These are phyloP conservation scores for Castor canadensis DNA, from an alignment of 2,113 vertebrate genomes.

Conservation along the genomic window DNA sequence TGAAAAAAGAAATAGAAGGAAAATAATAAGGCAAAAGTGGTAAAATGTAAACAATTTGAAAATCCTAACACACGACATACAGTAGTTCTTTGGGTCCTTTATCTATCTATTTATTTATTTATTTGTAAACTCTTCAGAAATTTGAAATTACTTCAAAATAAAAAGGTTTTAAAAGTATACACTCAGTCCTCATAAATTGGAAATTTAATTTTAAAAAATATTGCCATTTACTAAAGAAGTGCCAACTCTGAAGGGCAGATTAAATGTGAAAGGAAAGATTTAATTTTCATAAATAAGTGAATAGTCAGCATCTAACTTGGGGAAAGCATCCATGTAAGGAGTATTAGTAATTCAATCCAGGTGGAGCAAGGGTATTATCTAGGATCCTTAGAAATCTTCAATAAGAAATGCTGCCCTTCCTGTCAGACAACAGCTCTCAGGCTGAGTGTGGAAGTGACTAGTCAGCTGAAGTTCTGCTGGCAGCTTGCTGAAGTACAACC, in stretches of 20 bases:
- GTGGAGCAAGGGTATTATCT: neutral
- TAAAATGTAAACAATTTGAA: neutral
- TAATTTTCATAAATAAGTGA: slow-evolving; percentile 54
- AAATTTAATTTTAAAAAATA: slow-evolving; percentile 30
- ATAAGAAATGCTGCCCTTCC: neutral
- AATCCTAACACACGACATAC: neutral
- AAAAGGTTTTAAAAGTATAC: neutral
- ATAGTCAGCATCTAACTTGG: slow-evolving; percentile 5
- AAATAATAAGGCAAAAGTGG: slow-evolving; percentile 12
- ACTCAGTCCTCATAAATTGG: neutral
- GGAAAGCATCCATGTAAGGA: slow-evolving; percentile 24
- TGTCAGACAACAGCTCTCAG: neutral
- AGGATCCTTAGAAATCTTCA: neutral
- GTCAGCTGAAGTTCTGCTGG: neutral
- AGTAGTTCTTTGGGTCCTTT: neutral
- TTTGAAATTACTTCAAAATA: slow-evolving; percentile 38
- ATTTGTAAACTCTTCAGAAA: slow-evolving; percentile 20
- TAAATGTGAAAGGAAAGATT: slow-evolving; percentile 44
- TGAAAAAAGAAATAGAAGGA: neutral
- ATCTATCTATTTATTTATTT: too few relatives aligned
- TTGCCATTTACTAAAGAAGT: neutral
- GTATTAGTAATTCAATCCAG: slow-evolving; percentile 48
- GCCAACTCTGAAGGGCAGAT: neutral
- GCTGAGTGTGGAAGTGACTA: neutral
- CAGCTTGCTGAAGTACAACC: neutral